Percentiles rank a stretch among this genome's conserved stretches.
phyloP scores from a whole-genome alignment of 2,797 vertebrate species.

The Parauchenoglanis punctatus region DNA sequence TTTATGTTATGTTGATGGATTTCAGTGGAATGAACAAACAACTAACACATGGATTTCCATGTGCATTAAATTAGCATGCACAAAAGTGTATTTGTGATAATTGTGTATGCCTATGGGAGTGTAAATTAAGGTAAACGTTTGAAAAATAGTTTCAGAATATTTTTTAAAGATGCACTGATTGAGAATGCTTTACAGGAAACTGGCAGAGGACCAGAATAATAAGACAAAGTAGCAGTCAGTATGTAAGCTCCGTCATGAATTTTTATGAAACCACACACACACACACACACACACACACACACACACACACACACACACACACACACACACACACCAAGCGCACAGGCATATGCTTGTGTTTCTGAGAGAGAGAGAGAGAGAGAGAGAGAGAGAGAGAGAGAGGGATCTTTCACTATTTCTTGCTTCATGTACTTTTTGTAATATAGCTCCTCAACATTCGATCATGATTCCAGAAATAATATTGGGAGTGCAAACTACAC shows the following conservation, averaged over 20 bases:
- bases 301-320: constrained; percentile 5
- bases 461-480: neutral
- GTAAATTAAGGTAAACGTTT: neutral
- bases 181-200: neutral
- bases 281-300: neutral
- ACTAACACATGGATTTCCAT: neutral
- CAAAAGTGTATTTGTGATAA: neutral
- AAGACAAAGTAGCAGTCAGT: constrained; percentile 20
- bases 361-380: neutral
- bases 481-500: neutral
- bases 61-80: neutral
- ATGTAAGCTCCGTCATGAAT: constrained; percentile 26
- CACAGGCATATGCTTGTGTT: neutral
- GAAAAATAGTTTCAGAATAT: constrained; percentile 4
- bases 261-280: constrained; percentile 30
- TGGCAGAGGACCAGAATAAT: constrained; percentile 5
- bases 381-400: neutral
- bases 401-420: neutral
- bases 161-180: neutral
- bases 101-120: neutral
- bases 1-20: neutral
- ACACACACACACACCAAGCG: neutral
- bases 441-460: neutral
- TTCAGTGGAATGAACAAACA: neutral
- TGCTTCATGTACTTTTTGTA: neutral